Base-by-base conservation (phyloP, 2,113 vertebrate genomes). In the Cochlearius cochlearius region DNA sequence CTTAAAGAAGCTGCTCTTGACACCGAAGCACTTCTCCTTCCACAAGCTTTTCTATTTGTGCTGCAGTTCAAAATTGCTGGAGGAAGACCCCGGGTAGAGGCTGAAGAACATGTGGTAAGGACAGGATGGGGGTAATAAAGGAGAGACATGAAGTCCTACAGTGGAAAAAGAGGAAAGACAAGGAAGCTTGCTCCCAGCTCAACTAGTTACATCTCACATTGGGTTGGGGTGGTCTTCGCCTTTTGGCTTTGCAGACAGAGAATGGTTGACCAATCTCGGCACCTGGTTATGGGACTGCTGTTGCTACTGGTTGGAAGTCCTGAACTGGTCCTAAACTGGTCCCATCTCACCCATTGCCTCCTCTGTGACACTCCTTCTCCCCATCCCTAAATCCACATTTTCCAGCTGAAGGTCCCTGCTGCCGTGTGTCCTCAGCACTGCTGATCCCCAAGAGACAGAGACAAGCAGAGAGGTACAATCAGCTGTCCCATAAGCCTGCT, bases 1-100 rank as follows among this genome's bases (percentile, higher is more conserved):
- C 97, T 98, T 98, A 97, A 95, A 94, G 95, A 95, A 91, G 81
- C 94, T 96, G 96, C 90, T 97, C 95, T 88, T 67, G 89, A 96
- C 89, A 92, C 93, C 5, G 14, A 52, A 30, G 86, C 89, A 92
- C 92, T 97, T 95, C 95, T 88, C 79, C 88, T 97, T 97, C 96
- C 97, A 97, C 12, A 9, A 94, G 85, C 88, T 89, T 67, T 95
- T 94, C 87, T 96, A 78, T 77, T 94, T 95, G 91, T 81, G 73
- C 83, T 90, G 89, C 84, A 78, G 91, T 69, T 93, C 29, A 4
- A 90, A 93, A 90, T 23, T 92, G 69, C 81, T 96, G 92, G 80
- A 97, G 77, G 58, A 93, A 77, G 95, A 90, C 80, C 71, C 90
- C 64, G 60, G 21, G 50, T 55, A 90, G 72, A 94, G 30, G 76